phyloP scores from a whole-genome alignment of 23 tunicate species.

The Aplidium turbinatum region DNA sequence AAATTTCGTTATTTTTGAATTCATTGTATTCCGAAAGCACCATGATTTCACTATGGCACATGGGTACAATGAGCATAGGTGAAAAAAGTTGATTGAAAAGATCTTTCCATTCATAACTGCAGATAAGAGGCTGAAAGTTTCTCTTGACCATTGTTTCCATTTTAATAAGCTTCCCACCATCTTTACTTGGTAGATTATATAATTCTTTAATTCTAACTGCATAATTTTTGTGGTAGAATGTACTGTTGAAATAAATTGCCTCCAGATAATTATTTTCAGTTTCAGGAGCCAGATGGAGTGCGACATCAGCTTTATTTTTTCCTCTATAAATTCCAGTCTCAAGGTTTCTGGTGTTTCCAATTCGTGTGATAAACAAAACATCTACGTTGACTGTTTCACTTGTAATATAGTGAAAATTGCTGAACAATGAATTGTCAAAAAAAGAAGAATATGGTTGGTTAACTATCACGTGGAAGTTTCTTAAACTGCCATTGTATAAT shows the following conservation, averaged over 20 bases:
- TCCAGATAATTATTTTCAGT: not conserved
- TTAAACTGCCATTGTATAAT: too few species aligned
- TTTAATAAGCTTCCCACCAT: not conserved
- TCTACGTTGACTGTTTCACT: conserved; percentile 6
- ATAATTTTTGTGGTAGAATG: not conserved
- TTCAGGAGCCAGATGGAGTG: not conserved
- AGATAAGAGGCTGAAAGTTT: conserved; percentile 16
- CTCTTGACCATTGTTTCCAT: conserved; percentile 13
- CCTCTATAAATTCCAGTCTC: conserved; percentile 18
- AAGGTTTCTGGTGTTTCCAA: not conserved
- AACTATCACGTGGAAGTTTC: too few species aligned
- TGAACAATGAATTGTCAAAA: too few species aligned
- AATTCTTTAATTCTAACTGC: not conserved
- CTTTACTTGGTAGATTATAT: not conserved
- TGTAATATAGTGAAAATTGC: conserved; percentile 18
- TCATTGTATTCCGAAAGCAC: not conserved
- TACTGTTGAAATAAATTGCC: not conserved
- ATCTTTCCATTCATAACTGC: conserved; percentile 21
- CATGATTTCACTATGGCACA: conserved; percentile 9
- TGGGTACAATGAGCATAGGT: not conserved
- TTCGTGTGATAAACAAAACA: not conserved
- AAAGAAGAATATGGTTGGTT: too few species aligned
- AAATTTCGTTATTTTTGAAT: not conserved
- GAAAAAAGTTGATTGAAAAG: conserved; percentile 11
- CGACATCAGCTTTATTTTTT: not conserved